phyloP scores from a whole-genome alignment of 2,113 vertebrate species.

The Chionomys nivalis region DNA sequence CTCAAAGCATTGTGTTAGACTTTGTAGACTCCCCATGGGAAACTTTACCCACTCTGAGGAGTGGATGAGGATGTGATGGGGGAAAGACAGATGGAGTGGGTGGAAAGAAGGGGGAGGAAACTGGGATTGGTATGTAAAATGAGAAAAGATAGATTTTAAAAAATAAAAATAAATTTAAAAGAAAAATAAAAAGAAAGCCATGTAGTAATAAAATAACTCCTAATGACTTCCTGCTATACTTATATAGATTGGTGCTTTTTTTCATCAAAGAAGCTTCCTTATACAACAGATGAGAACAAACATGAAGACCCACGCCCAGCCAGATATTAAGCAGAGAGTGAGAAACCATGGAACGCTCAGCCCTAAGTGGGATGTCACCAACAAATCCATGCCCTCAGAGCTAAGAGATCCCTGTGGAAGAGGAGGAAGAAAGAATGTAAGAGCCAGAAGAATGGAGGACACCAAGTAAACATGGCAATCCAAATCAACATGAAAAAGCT shows the following conservation, averaged over 20 bases:
- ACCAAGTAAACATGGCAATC: neutral
- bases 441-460: neutral
- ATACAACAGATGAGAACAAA: neutral
- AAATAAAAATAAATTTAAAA: neutral
- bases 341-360: neutral
- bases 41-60: no score
- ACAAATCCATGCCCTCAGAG: neutral
- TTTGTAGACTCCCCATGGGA: no score
- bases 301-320: neutral
- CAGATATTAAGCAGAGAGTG: neutral
- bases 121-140: no score
- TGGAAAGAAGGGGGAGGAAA: no score
- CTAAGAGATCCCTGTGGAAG: neutral
- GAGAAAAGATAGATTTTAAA: no score
- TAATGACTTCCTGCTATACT: neutral
- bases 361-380: neutral
- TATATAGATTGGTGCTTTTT: neutral
- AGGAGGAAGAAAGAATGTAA: neutral
- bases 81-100: no score
- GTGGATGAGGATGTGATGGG: no score
- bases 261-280: neutral
- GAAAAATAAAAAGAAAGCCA: neutral
- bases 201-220: neutral
- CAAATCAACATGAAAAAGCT: neutral
- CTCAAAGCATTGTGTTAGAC: no score